Percentiles rank a stretch among this genome's conserved stretches.
These are phyloP conservation scores for Drosophila teissieri DNA, from an alignment of 1,140 invertebrate genomes.

Conservation along the genomic window DNA sequence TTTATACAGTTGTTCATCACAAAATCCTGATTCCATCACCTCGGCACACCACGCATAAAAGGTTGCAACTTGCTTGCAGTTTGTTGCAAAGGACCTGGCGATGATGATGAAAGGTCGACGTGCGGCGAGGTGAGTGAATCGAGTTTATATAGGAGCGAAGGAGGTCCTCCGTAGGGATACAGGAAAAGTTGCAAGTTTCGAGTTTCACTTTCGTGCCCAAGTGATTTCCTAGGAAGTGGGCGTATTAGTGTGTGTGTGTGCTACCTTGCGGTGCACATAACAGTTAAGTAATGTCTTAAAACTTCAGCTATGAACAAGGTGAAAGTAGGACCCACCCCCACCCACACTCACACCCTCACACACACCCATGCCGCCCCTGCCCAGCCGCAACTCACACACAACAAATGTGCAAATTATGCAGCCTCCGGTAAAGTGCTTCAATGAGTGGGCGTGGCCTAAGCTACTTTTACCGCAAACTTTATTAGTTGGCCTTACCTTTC, in stretches of 20 bases:
- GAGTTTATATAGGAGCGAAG: constrained; percentile 12
- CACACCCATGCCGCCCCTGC: constrained; percentile 6
- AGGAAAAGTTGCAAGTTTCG: constrained; percentile 51
- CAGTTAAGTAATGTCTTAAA: constrained; percentile 82
- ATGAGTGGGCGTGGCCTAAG: constrained; percentile 67
- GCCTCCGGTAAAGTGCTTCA: constrained; percentile 34
- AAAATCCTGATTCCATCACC: constrained; percentile 24
- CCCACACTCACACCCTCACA: neutral
- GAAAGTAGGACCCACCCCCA: constrained; percentile 15
- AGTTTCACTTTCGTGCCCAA: constrained; percentile 80
- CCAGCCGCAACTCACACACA: constrained; percentile 36
- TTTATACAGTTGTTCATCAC: constrained; percentile 14
- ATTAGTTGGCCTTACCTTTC: constrained; percentile 72
- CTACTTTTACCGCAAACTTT: constrained; percentile 66
- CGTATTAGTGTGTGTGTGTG: constrained; percentile 18
- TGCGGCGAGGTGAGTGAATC: constrained; percentile 44
- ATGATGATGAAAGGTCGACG: constrained; percentile 48
- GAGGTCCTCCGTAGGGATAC: constrained; percentile 13
- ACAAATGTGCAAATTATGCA: constrained; percentile 73
- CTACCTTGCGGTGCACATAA: constrained; percentile 75
- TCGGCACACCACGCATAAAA: constrained; percentile 56
- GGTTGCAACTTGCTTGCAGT: constrained; percentile 74
- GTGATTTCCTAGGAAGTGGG: constrained; percentile 60
- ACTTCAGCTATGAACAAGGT: constrained; percentile 61
- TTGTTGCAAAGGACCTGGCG: constrained; percentile 63